Evolutionary conservation across 1,140 invertebrate genomes (phyloP), one percentile per base, ranked within the genome.

Genomic region (Maconellicoccus hirsutus): DNA sequence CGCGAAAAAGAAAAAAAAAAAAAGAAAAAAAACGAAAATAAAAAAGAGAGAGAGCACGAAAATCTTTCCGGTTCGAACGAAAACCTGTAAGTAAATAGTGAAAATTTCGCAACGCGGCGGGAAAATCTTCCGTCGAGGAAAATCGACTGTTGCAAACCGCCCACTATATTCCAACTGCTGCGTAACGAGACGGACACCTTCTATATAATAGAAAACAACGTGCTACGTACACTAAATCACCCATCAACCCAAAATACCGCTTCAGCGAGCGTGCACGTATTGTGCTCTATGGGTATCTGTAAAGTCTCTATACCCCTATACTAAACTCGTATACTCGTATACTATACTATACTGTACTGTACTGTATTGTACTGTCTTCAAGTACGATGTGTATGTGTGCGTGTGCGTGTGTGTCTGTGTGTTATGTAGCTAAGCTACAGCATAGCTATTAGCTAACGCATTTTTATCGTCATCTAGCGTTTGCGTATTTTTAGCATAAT

Each of bases 71-170:
- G 16, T 52, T 52, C 42, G n/a, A 16, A 52, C 16, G 16, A 4
- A 52, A 52, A 52, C 42, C 42, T 52, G 4, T 16, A 16, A 52
- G 42, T 16, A 52, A 52, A 52, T 16, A 52, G 42, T 52, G 61
- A 66, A 66, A 66, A 25, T 66, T 66, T 66, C 42, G 42, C 6
- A 52, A 52, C 42, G 42, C 42, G 42, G 42, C 10, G 42, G 42
- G 10, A 66, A 66, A 66, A 25, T 66, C 25, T 66, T 23, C 25
- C 10, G 61, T 22, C 7, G 61, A 66, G 61, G 29, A 66, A 66
- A 66, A 66, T 19, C 22, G 61, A 66, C 61, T 66, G 61, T 66
- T 66, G 61, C 61, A 66, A 66, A 66, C 61, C 61, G 25, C 61
- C 61, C 61, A 66, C 61, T 66, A 16, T 23, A 66, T 66, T 66